Evolutionary conservation across 2,113 vertebrate species (phyloP).

Genomic region (Phrynosoma platyrhinos): DNA sequence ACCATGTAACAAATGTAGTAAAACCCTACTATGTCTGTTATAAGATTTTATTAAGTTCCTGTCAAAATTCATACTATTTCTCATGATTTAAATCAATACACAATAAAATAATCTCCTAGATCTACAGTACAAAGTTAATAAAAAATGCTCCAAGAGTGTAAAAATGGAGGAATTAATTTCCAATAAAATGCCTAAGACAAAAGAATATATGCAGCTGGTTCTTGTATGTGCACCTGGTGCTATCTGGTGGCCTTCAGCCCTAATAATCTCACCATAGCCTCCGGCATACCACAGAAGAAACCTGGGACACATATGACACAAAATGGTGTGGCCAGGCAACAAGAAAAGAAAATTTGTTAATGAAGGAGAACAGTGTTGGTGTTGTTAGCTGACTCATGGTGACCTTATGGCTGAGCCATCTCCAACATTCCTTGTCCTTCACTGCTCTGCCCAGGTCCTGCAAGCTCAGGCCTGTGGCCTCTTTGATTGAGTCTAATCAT

Average conservation of each 20-base stretch:
- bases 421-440: no score
- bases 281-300: no score
- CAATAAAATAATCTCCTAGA: conserved; percentile 17
- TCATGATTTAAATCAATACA: neutral
- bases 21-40: neutral
- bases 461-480: no score
- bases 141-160: neutral
- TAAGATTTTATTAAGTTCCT: conserved; percentile 37
- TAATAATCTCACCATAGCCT: neutral
- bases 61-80: conserved; percentile 7
- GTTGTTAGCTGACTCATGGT: no score
- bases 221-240: neutral
- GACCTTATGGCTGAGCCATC: no score
- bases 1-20: neutral
- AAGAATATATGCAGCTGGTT: neutral
- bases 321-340: no score
- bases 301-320: no score
- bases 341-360: no score
- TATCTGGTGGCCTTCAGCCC: neutral
- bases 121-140: neutral
- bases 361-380: no score
- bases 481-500: no score
- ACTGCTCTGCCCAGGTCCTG: no score
- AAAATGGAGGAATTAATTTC: neutral
- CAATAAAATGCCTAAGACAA: conserved; percentile 16